phyloP scores from a whole-genome alignment of 2,113 vertebrate species.

The Brachyistius frenatus region DNA sequence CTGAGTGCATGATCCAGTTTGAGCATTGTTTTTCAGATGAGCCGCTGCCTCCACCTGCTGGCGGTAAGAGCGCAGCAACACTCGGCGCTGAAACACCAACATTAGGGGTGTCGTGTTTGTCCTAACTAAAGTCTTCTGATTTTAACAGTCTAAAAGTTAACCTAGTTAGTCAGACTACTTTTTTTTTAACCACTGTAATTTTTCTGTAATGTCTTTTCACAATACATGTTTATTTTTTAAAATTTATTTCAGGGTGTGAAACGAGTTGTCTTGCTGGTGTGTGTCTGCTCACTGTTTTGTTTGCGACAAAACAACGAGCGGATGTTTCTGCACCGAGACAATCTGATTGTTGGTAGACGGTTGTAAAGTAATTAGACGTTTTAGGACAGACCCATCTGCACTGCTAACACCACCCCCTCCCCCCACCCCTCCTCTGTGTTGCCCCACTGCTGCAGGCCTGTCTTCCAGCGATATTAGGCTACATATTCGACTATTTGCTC shows the following conservation, averaged over 20 bases:
- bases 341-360: constrained; percentile 92
- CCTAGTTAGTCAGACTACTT: no score
- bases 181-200: no score
- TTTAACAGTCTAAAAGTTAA: not conserved
- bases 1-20: constrained; percentile 41
- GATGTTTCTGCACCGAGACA: constrained; percentile 88
- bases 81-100: not conserved
- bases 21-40: constrained; percentile 65
- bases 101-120: not conserved
- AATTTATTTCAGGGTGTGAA: not conserved
- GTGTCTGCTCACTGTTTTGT: not conserved
- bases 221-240: not conserved
- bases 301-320: constrained; percentile 87
- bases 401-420: constrained; percentile 59
- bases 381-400: constrained; percentile 90
- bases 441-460: not conserved
- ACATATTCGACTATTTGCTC: constrained; percentile 37
- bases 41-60: constrained; percentile 92
- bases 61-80: constrained; percentile 2
- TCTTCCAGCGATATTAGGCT: constrained; percentile 15
- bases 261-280: not conserved
- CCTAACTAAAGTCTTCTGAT: not conserved
- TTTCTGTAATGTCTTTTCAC: no score
- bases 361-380: constrained; percentile 97
- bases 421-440: not conserved